phyloP scores from a whole-genome alignment of 2,797 vertebrate genomes.

The Triplophysa bombifrons region DNA sequence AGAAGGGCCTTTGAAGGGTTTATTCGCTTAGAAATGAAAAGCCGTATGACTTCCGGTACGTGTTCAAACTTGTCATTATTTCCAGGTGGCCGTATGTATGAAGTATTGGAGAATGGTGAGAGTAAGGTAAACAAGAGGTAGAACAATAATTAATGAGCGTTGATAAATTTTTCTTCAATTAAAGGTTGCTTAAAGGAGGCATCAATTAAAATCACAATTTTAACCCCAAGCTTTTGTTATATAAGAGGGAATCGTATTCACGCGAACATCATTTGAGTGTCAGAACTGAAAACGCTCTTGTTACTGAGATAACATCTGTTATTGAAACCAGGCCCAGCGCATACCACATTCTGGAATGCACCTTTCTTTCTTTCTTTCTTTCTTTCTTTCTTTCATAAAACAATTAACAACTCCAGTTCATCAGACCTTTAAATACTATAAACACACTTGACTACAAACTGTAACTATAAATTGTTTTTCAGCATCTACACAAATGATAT shows the following conservation, averaged over 20 bases:
- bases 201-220: too few species aligned
- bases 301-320: too few species aligned
- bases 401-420: too few species aligned
- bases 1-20: background rate
- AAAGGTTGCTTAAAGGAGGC: background rate
- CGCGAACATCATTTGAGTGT: too few species aligned
- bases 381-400: too few species aligned
- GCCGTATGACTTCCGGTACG: background rate
- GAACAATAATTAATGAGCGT: conserved; percentile 38
- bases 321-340: too few species aligned
- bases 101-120: background rate
- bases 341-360: too few species aligned
- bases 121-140: background rate
- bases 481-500: too few species aligned
- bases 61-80: background rate
- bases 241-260: too few species aligned
- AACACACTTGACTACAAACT: background rate
- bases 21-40: background rate
- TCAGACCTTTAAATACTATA: background rate
- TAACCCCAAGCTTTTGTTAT: too few species aligned
- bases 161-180: conserved; percentile 13
- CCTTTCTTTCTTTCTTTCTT: too few species aligned
- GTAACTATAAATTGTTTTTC: background rate
- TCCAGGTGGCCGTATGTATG: background rate
- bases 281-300: too few species aligned